phyloP scores from a whole-genome alignment of 1,140 invertebrate species.

The Aradophagus sp. region DNA sequence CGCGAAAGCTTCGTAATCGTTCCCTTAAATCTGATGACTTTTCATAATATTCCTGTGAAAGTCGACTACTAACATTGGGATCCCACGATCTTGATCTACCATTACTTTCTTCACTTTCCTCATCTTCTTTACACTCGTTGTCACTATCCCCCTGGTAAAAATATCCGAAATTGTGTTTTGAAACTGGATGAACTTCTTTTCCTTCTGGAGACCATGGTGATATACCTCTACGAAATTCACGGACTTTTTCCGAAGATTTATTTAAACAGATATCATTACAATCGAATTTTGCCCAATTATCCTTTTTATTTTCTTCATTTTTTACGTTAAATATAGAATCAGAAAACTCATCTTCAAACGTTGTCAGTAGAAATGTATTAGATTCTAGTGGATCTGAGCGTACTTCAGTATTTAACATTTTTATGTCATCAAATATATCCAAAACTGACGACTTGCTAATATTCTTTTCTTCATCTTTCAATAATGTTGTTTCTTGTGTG shows the following conservation, averaged over 20 bases:
- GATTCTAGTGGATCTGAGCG: constrained; percentile 20
- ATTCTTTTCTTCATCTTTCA: constrained; percentile 61
- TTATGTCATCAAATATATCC: constrained; percentile 73
- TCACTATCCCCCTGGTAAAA: constrained; percentile 74
- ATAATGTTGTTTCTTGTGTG: constrained; percentile 51
- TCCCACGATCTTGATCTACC: constrained; percentile 60
- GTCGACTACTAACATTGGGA: constrained; percentile 38
- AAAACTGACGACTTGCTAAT: constrained; percentile 59
- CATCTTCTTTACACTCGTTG: constrained; percentile 72
- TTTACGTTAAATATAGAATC: constrained; percentile 61
- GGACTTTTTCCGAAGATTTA: constrained; percentile 68
- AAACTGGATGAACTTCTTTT: constrained; percentile 79
- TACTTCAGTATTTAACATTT: constrained; percentile 64
- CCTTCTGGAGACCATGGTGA: constrained; percentile 87
- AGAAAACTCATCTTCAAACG: constrained; percentile 70
- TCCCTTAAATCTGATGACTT: constrained; percentile 43
- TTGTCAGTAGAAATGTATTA: constrained; percentile 40
- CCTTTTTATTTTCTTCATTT: constrained; percentile 64
- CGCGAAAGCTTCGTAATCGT: constrained; percentile 64
- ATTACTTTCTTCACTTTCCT: constrained; percentile 71
- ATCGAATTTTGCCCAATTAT: constrained; percentile 76
- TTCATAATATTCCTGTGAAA: constrained; percentile 34
- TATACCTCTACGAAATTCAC: constrained; percentile 75
- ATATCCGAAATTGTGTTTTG: too few relatives aligned
- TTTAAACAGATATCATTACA: constrained; percentile 64